phyloP scores from a whole-genome alignment of 2,113 vertebrate genomes.

The Tachuris rubrigastra region DNA sequence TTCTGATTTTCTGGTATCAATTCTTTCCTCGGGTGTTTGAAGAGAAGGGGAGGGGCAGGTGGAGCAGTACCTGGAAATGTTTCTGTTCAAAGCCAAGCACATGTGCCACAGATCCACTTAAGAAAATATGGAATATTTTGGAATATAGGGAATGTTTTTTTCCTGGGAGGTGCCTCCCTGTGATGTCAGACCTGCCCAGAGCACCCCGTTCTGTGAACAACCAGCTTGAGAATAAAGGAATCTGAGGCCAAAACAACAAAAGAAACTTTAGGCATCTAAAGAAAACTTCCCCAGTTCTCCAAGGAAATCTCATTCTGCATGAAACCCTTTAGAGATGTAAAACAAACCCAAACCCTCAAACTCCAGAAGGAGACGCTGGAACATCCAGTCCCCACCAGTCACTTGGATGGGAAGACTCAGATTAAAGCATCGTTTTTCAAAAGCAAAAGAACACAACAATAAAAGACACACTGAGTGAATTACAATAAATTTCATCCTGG shows the following conservation, averaged over 20 bases:
- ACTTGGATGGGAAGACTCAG: neutral
- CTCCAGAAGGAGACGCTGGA: neutral
- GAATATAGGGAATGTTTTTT: neutral
- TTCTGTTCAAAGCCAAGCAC: neutral
- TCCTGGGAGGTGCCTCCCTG: neutral
- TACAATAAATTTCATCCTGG: neutral
- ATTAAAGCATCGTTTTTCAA: neutral
- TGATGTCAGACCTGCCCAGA: neutral
- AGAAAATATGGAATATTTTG: neutral
- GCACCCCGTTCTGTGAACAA: neutral
- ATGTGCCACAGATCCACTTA: accelerated
- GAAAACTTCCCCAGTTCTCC: neutral
- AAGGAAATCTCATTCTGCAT: neutral
- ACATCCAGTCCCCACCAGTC: neutral
- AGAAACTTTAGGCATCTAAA: neutral
- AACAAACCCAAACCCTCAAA: neutral
- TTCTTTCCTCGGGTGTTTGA: neutral
- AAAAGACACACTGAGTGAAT: neutral
- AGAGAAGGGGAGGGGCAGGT: neutral
- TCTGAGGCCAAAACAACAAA: neutral
- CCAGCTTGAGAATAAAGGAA: neutral
- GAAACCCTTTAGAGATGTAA: neutral
- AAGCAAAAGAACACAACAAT: neutral
- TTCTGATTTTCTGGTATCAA: neutral
- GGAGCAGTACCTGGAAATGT: neutral